phyloP scores from a whole-genome alignment of 2,797 vertebrate genomes.

The Siniperca obscura region DNA sequence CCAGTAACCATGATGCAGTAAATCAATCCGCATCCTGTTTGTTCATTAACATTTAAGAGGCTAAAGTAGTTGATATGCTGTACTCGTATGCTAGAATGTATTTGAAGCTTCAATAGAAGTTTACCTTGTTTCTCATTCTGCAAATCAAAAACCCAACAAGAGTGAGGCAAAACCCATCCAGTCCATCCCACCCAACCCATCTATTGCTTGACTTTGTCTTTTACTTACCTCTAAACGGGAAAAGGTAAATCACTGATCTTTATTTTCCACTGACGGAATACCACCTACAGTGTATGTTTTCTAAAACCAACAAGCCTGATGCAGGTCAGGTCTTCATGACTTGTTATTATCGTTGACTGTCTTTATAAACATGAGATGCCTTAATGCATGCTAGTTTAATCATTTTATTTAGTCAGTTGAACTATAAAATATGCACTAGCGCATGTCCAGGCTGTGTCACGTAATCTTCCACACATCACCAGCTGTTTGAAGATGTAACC shows the following conservation, averaged over 20 bases:
- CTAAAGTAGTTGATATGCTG: neutral
- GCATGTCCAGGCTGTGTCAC: constrained; percentile 30
- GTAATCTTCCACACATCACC: neutral
- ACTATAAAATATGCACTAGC: constrained; percentile 11
- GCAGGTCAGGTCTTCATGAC: neutral
- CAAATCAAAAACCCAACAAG: constrained; percentile 1
- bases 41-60: neutral
- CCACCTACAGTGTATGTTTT: neutral
- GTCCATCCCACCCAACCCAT: too few species aligned
- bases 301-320: neutral
- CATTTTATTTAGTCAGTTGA: neutral
- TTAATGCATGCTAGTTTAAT: constrained; percentile 55
- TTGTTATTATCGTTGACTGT: constrained; percentile 20
- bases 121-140: neutral
- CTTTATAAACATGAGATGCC: constrained; percentile 58
- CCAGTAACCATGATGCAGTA: neutral
- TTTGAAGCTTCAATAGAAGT: neutral
- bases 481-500: constrained; percentile 24
- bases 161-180: neutral
- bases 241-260: neutral
- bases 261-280: neutral
- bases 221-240: neutral
- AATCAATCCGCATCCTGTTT: neutral
- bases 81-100: constrained; percentile 12
- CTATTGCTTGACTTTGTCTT: neutral